Evolutionary conservation across 2,113 vertebrate species (phyloP).

Genomic region (Takifugu flavidus): DNA sequence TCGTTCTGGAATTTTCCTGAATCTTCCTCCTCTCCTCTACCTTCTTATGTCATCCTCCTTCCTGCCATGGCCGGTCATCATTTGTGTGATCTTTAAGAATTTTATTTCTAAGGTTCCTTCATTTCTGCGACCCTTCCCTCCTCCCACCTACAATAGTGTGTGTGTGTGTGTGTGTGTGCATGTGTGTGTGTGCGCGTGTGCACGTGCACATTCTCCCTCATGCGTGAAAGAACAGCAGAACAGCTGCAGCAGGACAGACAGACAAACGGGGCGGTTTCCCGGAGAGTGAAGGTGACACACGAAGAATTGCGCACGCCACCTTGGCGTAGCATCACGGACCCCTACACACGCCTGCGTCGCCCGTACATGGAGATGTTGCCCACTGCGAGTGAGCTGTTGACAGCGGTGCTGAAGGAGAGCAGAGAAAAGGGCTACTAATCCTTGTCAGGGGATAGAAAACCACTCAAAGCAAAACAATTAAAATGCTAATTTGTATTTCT

Average conservation of each 20-base stretch:
- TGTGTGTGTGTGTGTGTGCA: too few species aligned
- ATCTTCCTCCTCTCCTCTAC: slow-evolving; percentile 7
- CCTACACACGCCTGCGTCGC: background rate
- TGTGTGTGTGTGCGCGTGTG: too few species aligned
- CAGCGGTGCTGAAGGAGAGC: slow-evolving; percentile 33
- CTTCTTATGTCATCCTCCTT: too few species aligned
- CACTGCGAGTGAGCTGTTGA: slow-evolving; percentile 57
- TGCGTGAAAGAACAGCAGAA: slow-evolving; percentile 49
- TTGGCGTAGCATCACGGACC: slow-evolving; percentile 8
- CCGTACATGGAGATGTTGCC: slow-evolving; percentile 16
- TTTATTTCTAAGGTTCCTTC: background rate
- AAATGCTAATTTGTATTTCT: slow-evolving; percentile 72
- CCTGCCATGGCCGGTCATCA: background rate
- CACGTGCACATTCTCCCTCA: slow-evolving; percentile 11
- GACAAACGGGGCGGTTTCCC: slow-evolving; percentile 42
- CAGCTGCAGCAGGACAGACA: slow-evolving; percentile 53
- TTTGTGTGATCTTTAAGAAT: background rate
- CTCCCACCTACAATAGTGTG: background rate
- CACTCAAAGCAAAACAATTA: slow-evolving; percentile 73
- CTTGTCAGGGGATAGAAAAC: slow-evolving; percentile 59
- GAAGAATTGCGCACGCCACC: slow-evolving; percentile 34
- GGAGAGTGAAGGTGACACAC: slow-evolving; percentile 53
- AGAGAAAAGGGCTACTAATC: slow-evolving; percentile 51
- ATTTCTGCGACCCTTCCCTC: slow-evolving; percentile 1
- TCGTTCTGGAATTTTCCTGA: slow-evolving; percentile 50